Evolutionary conservation across 2,888 invertebrate genomes (phyloP).

Genomic region (Thelaira solivaga): DNA sequence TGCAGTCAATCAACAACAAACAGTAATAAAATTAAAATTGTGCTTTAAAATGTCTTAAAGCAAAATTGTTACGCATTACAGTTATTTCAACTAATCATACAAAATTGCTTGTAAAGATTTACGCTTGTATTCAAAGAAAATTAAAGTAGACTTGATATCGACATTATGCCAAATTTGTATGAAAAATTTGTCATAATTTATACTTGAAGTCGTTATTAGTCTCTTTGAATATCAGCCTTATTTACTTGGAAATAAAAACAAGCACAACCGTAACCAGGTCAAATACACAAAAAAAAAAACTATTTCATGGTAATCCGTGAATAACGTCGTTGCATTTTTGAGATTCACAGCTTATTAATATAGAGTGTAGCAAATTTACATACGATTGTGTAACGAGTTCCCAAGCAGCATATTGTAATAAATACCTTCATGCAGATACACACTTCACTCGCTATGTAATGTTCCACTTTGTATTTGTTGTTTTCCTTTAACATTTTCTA

Average conservation of each 20-base stretch:
- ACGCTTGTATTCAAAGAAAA: no score
- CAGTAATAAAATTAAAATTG: no score
- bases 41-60: no score
- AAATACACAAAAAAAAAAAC: neutral
- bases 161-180: no score
- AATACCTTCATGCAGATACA: neutral
- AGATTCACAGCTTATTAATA: conserved; percentile 4
- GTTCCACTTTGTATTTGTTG: neutral
- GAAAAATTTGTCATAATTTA: no score
- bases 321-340: conserved; percentile 18
- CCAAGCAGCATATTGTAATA: conserved; percentile 9
- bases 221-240: no score
- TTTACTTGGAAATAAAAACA: neutral
- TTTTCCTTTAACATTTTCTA: conserved; percentile 10
- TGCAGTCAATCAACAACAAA: no score
- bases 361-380: conserved; percentile 14
- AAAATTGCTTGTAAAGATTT: neutral
- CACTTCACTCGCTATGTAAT: neutral
- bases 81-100: neutral
- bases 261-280: neutral
- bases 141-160: no score
- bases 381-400: neutral
- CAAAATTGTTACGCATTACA: no score
- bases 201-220: no score
- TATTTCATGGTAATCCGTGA: neutral